These are phyloP conservation scores for Thaleichthys pacificus DNA, from an alignment of 2,797 vertebrate genomes.

Conservation along the genomic window DNA sequence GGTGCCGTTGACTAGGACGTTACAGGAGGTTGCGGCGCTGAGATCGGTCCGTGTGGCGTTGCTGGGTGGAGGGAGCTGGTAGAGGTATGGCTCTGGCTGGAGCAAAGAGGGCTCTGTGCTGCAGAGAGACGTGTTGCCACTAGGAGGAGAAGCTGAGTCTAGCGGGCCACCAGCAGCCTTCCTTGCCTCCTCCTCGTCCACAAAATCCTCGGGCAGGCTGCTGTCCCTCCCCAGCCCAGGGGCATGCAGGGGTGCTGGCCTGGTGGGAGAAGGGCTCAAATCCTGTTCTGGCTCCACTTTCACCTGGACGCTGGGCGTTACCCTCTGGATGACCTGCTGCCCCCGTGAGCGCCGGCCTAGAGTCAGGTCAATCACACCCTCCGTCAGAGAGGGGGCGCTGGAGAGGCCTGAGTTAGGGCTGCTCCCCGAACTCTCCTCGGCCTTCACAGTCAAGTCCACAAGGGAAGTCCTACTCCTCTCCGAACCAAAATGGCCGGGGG, in stretches of 20 bases:
- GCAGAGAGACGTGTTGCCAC: constrained; percentile 77
- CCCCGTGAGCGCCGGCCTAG: constrained; percentile 87
- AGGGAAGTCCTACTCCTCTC: constrained; percentile 80
- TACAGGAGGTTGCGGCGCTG: constrained; percentile 82
- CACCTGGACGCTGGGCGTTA: constrained; percentile 81
- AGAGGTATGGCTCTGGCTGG: constrained; percentile 65
- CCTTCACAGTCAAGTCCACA: constrained; percentile 89
- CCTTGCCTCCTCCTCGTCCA: constrained; percentile 47
- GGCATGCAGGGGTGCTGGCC: constrained; percentile 12
- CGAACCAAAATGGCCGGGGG: constrained; percentile 50
- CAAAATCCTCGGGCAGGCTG: constrained; percentile 36
- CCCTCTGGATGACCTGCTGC: constrained; percentile 92
- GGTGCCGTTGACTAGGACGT: constrained; percentile 95
- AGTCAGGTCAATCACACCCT: constrained; percentile 96
- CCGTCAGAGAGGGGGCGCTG: constrained; percentile 75
- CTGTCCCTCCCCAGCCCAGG: constrained; percentile 72
- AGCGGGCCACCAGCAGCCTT: constrained; percentile 80
- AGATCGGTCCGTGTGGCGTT: constrained; percentile 59
- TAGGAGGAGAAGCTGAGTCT: constrained; percentile 67
- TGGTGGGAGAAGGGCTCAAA: constrained; percentile 61
- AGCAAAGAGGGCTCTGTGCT: constrained; percentile 63
- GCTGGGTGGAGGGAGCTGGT: constrained; percentile 14
- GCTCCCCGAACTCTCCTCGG: constrained; percentile 79
- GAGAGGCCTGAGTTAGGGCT: constrained; percentile 66
- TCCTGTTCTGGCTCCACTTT: constrained; percentile 85